Percentiles rank a stretch among this genome's conserved stretches.
phyloP scores from a whole-genome alignment of 2,888 invertebrate genomes.

The Caenorhabditis macrosperma region DNA sequence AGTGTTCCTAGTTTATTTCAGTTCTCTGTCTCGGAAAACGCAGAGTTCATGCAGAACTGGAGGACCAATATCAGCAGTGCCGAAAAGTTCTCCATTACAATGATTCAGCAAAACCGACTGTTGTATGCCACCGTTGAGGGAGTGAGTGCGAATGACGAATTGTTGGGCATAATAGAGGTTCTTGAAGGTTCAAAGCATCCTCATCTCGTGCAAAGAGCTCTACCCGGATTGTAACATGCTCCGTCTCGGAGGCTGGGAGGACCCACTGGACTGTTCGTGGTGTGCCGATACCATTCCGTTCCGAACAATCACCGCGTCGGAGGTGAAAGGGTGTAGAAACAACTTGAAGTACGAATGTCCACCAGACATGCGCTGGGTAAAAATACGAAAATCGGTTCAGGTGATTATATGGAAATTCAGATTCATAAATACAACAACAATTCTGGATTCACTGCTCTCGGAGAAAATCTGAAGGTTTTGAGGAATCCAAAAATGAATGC shows the following conservation, averaged over 20 bases:
- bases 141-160: no score
- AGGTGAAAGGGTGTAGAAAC: conserved; percentile 56
- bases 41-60: conserved; percentile 28
- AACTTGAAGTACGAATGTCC: conserved; percentile 59
- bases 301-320: conserved; percentile 39
- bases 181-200: conserved; percentile 57
- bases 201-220: conserved; percentile 64
- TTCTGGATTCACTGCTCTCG: conserved; percentile 42
- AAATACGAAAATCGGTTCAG: background rate
- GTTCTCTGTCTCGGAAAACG: conserved; percentile 28
- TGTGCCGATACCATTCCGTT: conserved; percentile 63
- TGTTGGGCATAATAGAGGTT: no score
- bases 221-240: conserved; percentile 67
- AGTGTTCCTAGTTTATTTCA: conserved; percentile 11
- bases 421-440: conserved; percentile 46
- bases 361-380: conserved; percentile 58
- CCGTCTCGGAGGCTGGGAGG: conserved; percentile 55
- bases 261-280: conserved; percentile 71
- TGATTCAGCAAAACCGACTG: conserved; percentile 10
- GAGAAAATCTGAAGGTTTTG: conserved; percentile 46
- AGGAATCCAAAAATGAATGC: conserved; percentile 53
- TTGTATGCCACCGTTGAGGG: conserved; percentile 34
- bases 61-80: conserved; percentile 16
- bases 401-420: conserved; percentile 3
- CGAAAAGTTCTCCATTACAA: conserved; percentile 29